phyloP scores from a whole-genome alignment of 2,888 invertebrate genomes.

The Rhopalosiphum nymphaeae region DNA sequence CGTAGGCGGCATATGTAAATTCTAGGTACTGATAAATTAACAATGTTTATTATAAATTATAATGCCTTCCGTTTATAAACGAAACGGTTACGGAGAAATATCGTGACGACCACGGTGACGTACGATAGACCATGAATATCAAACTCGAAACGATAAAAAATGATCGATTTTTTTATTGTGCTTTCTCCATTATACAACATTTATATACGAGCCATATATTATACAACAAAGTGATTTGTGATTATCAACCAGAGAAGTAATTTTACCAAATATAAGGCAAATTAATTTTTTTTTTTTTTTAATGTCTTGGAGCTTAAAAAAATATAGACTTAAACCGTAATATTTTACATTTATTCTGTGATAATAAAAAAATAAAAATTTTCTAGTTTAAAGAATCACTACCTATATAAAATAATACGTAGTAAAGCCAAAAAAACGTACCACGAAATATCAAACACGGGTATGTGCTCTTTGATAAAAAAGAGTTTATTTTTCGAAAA shows the following conservation, averaged over 20 bases:
- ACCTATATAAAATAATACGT: background rate
- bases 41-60: background rate
- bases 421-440: background rate
- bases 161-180: background rate
- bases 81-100: background rate
- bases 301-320: background rate
- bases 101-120: background rate
- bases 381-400: background rate
- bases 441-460: background rate
- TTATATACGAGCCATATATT: background rate
- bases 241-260: background rate
- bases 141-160: background rate
- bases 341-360: background rate
- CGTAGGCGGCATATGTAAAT: background rate
- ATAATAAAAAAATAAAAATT: background rate
- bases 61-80: background rate
- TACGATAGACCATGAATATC: background rate
- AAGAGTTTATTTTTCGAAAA: slow-evolving; percentile 9
- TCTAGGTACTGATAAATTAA: background rate
- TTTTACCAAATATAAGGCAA: background rate
- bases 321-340: background rate
- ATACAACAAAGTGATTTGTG: background rate
- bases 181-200: background rate
- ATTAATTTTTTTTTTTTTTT: background rate
- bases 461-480: background rate